Percentiles rank a stretch among this genome's conserved stretches.
Evolutionary conservation across 2,888 invertebrate genomes (phyloP).

Genomic region (Sepioteuthis lessoniana): DNA sequence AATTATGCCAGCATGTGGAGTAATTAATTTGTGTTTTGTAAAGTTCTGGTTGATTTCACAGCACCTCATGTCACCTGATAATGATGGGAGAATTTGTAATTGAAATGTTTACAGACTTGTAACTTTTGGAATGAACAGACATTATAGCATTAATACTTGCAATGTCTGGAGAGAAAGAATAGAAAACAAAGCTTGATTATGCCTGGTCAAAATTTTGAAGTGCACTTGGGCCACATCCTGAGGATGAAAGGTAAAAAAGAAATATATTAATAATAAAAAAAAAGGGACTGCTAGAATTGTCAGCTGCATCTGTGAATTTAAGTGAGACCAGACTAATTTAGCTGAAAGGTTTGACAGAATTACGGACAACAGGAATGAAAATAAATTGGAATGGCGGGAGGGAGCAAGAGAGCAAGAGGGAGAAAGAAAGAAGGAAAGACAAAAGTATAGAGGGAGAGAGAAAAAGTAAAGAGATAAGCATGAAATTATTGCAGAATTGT

Average conservation of each 20-base stretch:
- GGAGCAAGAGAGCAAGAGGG: background rate
- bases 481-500: background rate
- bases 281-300: background rate
- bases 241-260: background rate
- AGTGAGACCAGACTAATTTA: background rate
- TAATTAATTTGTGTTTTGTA: background rate
- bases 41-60: background rate
- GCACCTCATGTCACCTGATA: background rate
- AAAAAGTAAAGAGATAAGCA: background rate
- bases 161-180: background rate
- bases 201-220: background rate
- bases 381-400: background rate
- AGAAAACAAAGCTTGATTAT: background rate
- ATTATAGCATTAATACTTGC: background rate
- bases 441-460: background rate
- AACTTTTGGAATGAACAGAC: background rate
- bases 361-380: background rate
- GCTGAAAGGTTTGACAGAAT: constrained; percentile 21
- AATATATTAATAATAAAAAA: background rate
- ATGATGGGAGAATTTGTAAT: background rate
- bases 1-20: background rate
- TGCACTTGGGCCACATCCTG: background rate
- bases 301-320: constrained; percentile 33
- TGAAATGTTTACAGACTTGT: constrained; percentile 23
- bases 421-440: background rate